Conservation (phyloP, 2,888 invertebrate genomes). For the Hypsopygia costalis region DNA sequence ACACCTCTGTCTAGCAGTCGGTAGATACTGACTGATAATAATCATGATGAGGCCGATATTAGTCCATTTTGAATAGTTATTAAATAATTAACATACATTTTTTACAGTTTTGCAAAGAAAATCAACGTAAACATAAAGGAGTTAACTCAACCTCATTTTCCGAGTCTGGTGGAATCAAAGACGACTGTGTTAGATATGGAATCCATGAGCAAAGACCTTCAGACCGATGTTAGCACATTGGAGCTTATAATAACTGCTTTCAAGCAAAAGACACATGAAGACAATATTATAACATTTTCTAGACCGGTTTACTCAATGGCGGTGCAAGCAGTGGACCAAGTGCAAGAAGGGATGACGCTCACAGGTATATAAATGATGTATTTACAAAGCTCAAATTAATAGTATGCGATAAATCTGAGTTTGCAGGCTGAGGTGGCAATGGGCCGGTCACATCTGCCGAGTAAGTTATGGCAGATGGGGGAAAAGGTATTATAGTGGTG, state of each 20-base stretch:
- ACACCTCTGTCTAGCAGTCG: too few species aligned
- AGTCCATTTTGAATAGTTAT: too few species aligned
- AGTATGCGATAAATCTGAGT: too few species aligned
- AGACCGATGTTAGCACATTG: slow-evolving; percentile 82
- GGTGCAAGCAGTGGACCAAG: slow-evolving; percentile 84
- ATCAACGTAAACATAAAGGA: slow-evolving; percentile 63
- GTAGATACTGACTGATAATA: too few species aligned
- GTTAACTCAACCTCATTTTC: slow-evolving; percentile 59
- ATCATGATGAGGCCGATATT: too few species aligned
- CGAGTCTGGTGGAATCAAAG: slow-evolving; percentile 46
- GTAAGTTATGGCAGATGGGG: too few species aligned
- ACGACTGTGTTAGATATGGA: slow-evolving; percentile 34
- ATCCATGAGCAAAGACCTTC: slow-evolving; percentile 63
- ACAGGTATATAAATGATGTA: slow-evolving; percentile 72
- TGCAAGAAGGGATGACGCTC: slow-evolving; percentile 81
- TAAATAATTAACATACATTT: too few species aligned
- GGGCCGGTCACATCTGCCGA: too few species aligned
- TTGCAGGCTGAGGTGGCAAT: too few species aligned
- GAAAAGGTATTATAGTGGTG: too few species aligned
- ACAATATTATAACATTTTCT: slow-evolving; percentile 84
- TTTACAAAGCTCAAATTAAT: too few species aligned
- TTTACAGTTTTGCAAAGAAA: slow-evolving; percentile 65
- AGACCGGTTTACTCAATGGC: slow-evolving; percentile 88
- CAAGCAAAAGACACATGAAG: slow-evolving; percentile 84
- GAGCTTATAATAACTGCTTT: slow-evolving; percentile 88